Percentiles rank a stretch among this genome's conserved stretches.
These are phyloP conservation scores for Diaperis boleti DNA, from an alignment of 2,888 invertebrate genomes.

Conservation along the genomic window DNA sequence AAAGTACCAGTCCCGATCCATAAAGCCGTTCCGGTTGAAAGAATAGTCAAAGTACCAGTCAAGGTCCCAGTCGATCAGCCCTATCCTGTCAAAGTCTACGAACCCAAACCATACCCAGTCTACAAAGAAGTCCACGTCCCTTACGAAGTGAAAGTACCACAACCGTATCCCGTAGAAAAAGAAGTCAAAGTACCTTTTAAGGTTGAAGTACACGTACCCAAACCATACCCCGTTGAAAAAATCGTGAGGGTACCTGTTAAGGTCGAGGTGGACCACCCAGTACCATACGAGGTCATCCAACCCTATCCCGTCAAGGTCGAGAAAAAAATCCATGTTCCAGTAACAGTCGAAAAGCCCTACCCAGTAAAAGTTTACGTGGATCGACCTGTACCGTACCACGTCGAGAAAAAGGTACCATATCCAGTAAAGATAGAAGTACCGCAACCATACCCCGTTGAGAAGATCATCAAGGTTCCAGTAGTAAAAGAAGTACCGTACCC, in stretches of 20 bases:
- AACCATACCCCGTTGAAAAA: constrained; percentile 81
- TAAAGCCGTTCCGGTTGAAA: constrained; percentile 78
- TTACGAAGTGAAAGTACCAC: constrained; percentile 75
- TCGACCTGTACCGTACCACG: constrained; percentile 76
- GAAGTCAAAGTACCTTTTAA: constrained; percentile 74
- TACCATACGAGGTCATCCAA: constrained; percentile 74
- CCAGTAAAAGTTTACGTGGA: constrained; percentile 72
- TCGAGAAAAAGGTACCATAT: constrained; percentile 80
- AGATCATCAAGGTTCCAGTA: constrained; percentile 75
- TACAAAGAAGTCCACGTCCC: constrained; percentile 75
- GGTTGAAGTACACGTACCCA: constrained; percentile 75
- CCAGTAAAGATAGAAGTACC: constrained; percentile 76
- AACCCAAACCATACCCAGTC: constrained; percentile 81
- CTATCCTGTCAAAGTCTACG: constrained; percentile 80
- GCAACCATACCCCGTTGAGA: constrained; percentile 72
- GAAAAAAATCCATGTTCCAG: constrained; percentile 78
- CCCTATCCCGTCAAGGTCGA: constrained; percentile 77
- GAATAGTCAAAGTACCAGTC: constrained; percentile 78
- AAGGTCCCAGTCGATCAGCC: constrained; percentile 74
- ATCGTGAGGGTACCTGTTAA: constrained; percentile 75
- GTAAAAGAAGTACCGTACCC: constrained; percentile 79
- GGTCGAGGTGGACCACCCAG: constrained; percentile 74
- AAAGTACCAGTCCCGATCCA: constrained; percentile 71
- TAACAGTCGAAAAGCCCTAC: too few species aligned
- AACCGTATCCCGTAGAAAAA: constrained; percentile 78